Evolutionary conservation across 92 coral and sea anemone species (phyloP).

Genomic region (Epizoanthus illoricatus): DNA sequence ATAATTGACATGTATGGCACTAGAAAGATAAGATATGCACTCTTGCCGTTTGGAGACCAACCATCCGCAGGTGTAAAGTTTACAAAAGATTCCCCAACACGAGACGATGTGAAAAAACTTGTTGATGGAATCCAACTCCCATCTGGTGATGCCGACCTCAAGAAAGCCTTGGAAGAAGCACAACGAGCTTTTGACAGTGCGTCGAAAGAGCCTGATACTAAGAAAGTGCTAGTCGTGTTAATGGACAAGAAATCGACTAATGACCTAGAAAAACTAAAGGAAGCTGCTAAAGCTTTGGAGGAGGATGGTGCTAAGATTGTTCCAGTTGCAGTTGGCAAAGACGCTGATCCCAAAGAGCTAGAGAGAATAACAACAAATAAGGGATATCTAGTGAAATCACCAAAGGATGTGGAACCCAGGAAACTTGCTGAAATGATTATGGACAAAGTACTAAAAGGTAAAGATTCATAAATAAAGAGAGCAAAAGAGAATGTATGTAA

Average conservation of each 20-base stretch:
- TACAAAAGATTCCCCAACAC: conserved; percentile 4
- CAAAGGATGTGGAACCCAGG: conserved; percentile 60
- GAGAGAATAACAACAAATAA: conserved; percentile 72
- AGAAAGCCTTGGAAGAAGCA: conserved; percentile 67
- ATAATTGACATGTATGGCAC: conserved; percentile 59
- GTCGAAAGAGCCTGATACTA: conserved; percentile 56
- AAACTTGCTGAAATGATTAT: conserved; percentile 74
- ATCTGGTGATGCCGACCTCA: conserved; percentile 61
- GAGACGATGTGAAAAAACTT: conserved; percentile 23
- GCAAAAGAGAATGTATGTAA: too few species aligned
- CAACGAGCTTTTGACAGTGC: conserved; percentile 54
- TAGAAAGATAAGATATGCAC: conserved; percentile 20
- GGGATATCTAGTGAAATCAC: conserved; percentile 64
- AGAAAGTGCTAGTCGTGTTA: conserved; percentile 71
- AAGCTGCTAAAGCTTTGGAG: conserved; percentile 57
- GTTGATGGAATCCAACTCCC: conserved; percentile 45
- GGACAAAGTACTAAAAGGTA: conserved; percentile 76
- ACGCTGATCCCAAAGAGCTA: conserved; percentile 59
- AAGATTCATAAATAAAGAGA: too few species aligned
- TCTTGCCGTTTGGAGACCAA: conserved; percentile 11
- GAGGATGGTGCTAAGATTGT: conserved; percentile 62
- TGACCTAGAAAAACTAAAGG: conserved; percentile 48
- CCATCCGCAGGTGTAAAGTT: neutral
- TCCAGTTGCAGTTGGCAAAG: conserved; percentile 78
- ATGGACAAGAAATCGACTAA: conserved; percentile 74